Conservation (phyloP, 2,113 vertebrate genomes). For the Phalacrocorax brasilianus region DNA sequence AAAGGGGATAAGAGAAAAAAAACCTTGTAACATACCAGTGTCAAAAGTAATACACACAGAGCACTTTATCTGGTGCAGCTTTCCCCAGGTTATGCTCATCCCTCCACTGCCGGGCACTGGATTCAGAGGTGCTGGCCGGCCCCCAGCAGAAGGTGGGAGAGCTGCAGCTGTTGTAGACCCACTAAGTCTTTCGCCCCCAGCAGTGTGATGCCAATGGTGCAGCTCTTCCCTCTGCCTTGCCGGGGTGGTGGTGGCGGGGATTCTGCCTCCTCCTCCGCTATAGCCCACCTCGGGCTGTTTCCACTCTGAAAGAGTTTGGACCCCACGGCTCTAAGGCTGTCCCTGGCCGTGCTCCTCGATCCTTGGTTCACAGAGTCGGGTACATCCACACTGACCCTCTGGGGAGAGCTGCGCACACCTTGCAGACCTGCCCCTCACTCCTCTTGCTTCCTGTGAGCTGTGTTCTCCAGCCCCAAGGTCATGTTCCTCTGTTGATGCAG, state of each 20-base stretch:
- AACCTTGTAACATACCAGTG: not conserved
- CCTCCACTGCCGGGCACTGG: fast-evolving
- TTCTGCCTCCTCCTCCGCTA: not conserved
- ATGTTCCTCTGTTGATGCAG: not conserved
- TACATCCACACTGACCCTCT: fast-evolving
- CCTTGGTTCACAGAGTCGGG: not conserved
- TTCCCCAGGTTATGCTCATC: not conserved
- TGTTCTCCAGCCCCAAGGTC: not conserved
- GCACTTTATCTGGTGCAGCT: not conserved
- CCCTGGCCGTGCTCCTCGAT: fast-evolving
- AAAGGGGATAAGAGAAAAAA: not conserved
- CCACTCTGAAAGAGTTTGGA: too few species aligned
- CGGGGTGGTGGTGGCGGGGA: fast-evolving
- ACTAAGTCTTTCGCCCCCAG: not conserved
- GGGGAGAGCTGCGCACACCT: not conserved
- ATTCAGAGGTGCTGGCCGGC: not conserved
- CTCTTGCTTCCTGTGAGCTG: fast-evolving
- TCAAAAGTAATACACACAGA: not conserved
- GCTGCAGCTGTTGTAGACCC: not conserved
- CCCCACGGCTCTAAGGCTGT: fast-evolving
- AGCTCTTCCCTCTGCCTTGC: fast-evolving
- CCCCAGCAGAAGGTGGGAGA: not conserved
- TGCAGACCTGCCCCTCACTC: not conserved
- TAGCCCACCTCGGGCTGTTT: not conserved
- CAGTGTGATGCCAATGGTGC: fast-evolving